Percentiles rank a stretch among this genome's conserved stretches.
Conservation (phyloP, 2,113 vertebrate genomes). For the Genyomyrus donnyi region DNA sequence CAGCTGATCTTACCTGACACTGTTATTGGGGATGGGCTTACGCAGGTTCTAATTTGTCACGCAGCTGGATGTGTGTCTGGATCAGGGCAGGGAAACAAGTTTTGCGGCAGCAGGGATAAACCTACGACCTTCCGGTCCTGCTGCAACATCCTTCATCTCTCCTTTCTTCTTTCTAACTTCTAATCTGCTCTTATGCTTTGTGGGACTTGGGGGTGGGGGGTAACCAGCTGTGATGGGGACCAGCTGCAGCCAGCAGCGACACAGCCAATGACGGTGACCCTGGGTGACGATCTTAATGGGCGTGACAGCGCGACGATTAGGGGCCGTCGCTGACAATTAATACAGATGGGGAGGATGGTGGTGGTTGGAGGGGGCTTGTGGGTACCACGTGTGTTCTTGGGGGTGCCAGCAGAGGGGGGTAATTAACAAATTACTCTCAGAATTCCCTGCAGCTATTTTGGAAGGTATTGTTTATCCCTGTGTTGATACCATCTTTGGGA, state of each 20-base stretch:
- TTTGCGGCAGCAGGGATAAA: neutral
- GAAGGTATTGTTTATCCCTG: neutral
- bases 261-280: conserved; percentile 27
- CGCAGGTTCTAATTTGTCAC: neutral
- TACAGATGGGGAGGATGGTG: neutral
- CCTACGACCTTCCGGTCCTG: neutral
- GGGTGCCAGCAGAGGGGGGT: neutral
- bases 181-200: neutral
- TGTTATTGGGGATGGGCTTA: neutral
- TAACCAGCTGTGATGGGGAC: neutral
- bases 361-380: neutral
- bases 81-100: neutral
- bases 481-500: neutral
- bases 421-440: neutral
- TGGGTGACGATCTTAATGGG: conserved; percentile 38
- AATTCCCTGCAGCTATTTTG: neutral
- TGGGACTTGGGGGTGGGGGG: neutral
- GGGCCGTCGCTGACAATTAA: conserved; percentile 28
- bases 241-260: conserved; percentile 18
- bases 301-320: conserved; percentile 33
- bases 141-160: neutral
- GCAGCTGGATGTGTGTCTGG: neutral
- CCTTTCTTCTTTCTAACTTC: neutral
- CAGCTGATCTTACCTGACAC: neutral
- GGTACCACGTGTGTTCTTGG: neutral